A percentile compares a stretch with the other conserved stretches of the same genome.
Evolutionary conservation across 2,888 invertebrate species (phyloP).

Genomic region (Xylota segnis): DNA sequence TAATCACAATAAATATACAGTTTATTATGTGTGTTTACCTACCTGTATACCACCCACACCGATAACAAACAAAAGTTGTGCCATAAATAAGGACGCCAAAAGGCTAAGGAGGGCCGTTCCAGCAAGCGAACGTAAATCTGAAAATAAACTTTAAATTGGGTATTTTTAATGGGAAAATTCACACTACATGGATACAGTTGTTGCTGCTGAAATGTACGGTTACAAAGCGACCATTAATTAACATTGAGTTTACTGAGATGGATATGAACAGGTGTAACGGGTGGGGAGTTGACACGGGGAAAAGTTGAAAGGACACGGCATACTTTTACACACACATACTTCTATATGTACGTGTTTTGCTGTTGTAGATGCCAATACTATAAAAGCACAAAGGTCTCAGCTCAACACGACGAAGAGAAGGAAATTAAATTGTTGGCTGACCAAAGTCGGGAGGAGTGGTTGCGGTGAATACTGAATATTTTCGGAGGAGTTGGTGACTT

Average conservation of each 20-base stretch:
- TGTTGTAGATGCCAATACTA: constrained; percentile 3
- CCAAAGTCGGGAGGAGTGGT: constrained; percentile 13
- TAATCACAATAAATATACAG: constrained; percentile 27
- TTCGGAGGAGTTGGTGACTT: constrained; percentile 20
- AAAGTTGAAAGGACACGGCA: constrained; percentile 14
- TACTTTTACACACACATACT: background rate
- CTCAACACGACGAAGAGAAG: constrained; percentile 5
- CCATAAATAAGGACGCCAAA: constrained; percentile 88
- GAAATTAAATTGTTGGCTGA: constrained; percentile 11
- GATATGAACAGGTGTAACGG: constrained; percentile 15
- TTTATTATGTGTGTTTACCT: constrained; percentile 78
- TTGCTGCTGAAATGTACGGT: constrained; percentile 40
- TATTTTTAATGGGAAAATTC: constrained; percentile 59
- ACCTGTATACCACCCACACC: constrained; percentile 89
- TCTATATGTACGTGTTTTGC: constrained; percentile 1
- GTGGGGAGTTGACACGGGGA: background rate
- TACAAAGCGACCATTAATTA: constrained; percentile 52
- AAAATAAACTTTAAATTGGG: constrained; percentile 86
- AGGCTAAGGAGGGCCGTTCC: constrained; percentile 89
- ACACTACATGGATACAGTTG: constrained; percentile 42
- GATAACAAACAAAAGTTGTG: constrained; percentile 88
- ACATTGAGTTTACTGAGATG: constrained; percentile 44
- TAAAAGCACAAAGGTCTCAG: constrained; percentile 11
- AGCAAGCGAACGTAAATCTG: constrained; percentile 88
- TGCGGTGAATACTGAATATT: constrained; percentile 15